Percentiles rank a stretch among this genome's conserved stretches.
Conservation (phyloP, 2,888 invertebrate genomes). For the Melipona beecheii region DNA sequence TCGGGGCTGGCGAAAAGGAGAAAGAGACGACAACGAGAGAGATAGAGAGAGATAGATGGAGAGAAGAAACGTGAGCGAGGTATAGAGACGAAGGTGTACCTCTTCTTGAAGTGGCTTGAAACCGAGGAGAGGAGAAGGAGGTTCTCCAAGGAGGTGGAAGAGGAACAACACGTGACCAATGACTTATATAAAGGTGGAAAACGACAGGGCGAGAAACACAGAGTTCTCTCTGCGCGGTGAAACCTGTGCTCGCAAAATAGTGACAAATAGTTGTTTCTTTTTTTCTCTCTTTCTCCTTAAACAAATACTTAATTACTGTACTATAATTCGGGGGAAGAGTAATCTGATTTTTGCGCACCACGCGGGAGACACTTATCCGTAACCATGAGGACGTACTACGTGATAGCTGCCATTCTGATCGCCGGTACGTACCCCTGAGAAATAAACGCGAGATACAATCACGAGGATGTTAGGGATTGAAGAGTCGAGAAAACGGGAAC, state of each 20-base stretch:
- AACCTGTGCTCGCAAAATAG: conserved; percentile 65
- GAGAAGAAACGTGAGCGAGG: conserved; percentile 69
- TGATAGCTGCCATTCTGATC: conserved; percentile 82
- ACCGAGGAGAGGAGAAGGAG: conserved; percentile 62
- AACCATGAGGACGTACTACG: conserved; percentile 82
- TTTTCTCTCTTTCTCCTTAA: conserved; percentile 1
- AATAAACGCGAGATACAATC: conserved; percentile 35
- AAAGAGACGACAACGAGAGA: conserved; percentile 39
- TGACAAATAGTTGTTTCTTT: conserved; percentile 66
- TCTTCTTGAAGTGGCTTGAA: conserved; percentile 62
- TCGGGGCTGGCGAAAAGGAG: conserved; percentile 11
- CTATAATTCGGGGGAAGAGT: conserved; percentile 4
- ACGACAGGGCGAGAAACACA: conserved; percentile 82
- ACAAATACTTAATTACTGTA: conserved; percentile 27
- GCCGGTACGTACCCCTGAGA: conserved; percentile 80
- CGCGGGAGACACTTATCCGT: conserved; percentile 57
- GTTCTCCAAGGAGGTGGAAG: conserved; percentile 64
- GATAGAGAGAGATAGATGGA: neutral
- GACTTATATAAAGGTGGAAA: conserved; percentile 83
- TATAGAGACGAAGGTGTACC: conserved; percentile 49
- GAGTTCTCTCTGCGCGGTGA: conserved; percentile 77
- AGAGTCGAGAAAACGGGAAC: conserved; percentile 11
- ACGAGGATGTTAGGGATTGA: conserved; percentile 33
- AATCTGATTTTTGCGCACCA: conserved; percentile 36
- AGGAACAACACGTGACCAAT: conserved; percentile 82